These are phyloP conservation scores for Athalia rosae DNA, from an alignment of 2,888 invertebrate genomes.

Conservation along the genomic window DNA sequence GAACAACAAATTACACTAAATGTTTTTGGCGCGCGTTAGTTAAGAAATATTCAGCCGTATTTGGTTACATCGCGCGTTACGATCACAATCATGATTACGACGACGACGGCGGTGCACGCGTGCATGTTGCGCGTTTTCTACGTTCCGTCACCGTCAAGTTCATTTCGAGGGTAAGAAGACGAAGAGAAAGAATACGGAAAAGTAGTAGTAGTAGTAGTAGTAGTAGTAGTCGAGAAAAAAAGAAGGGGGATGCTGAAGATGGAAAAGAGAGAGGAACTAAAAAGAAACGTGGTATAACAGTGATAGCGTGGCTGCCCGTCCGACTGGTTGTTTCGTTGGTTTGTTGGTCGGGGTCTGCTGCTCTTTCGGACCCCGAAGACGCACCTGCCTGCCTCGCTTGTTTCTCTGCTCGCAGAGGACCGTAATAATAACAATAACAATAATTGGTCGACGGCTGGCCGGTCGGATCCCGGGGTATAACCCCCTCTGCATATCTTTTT, in stretches of 20 bases:
- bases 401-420: conserved; percentile 27
- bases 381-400: conserved; percentile 27
- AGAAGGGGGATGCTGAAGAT: background rate
- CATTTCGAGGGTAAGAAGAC: background rate
- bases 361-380: conserved; percentile 30
- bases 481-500: conserved; percentile 5
- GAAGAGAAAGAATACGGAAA: background rate
- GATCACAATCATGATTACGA: too few species aligned
- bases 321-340: background rate
- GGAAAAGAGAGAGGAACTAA: conserved; percentile 5
- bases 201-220: background rate
- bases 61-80: too few species aligned
- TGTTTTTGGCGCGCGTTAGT: too few species aligned
- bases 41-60: too few species aligned
- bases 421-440: conserved; percentile 46
- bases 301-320: conserved; percentile 35
- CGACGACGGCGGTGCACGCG: background rate
- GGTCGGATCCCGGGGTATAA: conserved; percentile 15
- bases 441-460: conserved; percentile 46
- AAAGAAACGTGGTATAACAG: conserved; percentile 23
- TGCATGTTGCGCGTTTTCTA: background rate
- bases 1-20: too few species aligned
- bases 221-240: background rate
- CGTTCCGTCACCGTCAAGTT: too few species aligned
- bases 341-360: conserved; percentile 32